Percentiles rank a stretch among this genome's conserved stretches.
Evolutionary conservation across 2,797 vertebrate genomes (phyloP).

Genomic region (Percopsis omiscomaycus): DNA sequence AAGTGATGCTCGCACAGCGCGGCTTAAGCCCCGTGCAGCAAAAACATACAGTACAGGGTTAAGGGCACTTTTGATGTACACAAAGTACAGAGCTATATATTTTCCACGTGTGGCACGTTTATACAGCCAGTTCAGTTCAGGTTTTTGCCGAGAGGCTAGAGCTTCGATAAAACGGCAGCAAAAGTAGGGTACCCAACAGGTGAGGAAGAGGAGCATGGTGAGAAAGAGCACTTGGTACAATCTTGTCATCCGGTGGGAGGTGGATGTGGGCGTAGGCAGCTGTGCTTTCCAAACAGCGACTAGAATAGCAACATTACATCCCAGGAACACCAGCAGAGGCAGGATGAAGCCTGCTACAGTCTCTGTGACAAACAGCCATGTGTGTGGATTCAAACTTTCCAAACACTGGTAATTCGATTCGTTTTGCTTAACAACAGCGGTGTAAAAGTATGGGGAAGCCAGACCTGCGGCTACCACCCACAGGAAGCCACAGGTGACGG

Average conservation of each 20-base stretch:
- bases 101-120: rapidly evolving
- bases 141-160: rapidly evolving
- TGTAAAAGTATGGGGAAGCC: slow-evolving; percentile 69
- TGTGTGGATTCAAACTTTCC: slow-evolving; percentile 34
- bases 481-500: slow-evolving; percentile 66
- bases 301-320: slow-evolving; percentile 76
- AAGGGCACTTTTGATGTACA: slow-evolving; percentile 78
- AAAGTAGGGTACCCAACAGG: slow-evolving; percentile 83
- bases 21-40: slow-evolving; percentile 74
- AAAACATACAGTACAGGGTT: slow-evolving; percentile 82
- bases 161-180: slow-evolving; percentile 71
- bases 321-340: slow-evolving; percentile 75
- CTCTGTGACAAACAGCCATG: slow-evolving; percentile 67
- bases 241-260: slow-evolving; percentile 59
- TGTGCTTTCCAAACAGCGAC: slow-evolving; percentile 47
- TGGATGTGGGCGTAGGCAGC: slow-evolving; percentile 29
- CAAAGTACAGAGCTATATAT: slow-evolving; percentile 75
- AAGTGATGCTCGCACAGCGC: slow-evolving; percentile 68
- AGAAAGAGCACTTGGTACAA: slow-evolving; percentile 78
- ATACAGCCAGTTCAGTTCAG: rapidly evolving
- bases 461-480: slow-evolving; percentile 69
- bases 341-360: slow-evolving; percentile 73
- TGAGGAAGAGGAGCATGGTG: slow-evolving; percentile 81
- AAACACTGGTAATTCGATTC: slow-evolving; percentile 25
- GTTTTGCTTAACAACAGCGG: rapidly evolving